Evolutionary conservation across 2,113 vertebrate genomes (phyloP).

Genomic region (Etia nguti): DNA sequence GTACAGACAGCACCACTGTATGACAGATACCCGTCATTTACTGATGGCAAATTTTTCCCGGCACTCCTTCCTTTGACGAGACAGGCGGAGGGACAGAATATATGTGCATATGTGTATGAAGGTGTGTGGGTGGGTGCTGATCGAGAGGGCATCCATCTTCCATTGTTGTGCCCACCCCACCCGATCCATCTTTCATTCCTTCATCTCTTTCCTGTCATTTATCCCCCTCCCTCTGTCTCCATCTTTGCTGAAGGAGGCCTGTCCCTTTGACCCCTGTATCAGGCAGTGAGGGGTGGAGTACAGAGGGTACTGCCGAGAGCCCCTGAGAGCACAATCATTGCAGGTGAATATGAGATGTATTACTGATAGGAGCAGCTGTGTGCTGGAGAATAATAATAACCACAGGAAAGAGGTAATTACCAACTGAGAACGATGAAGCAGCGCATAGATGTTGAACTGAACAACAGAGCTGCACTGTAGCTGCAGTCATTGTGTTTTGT

Average conservation of each 20-base stretch:
- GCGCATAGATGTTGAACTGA: neutral
- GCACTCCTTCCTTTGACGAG: slow-evolving; percentile 16
- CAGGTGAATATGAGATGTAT: slow-evolving; percentile 61
- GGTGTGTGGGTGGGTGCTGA: slow-evolving; percentile 2
- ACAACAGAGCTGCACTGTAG: neutral
- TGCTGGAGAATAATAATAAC: slow-evolving; percentile 52
- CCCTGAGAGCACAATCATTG: slow-evolving; percentile 17
- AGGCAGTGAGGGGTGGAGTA: neutral
- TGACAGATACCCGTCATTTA: slow-evolving; percentile 57
- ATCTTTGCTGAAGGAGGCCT: neutral
- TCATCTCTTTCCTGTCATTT: neutral
- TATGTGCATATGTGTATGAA: neutral
- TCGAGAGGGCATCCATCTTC: slow-evolving; percentile 4
- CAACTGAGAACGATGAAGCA: neutral
- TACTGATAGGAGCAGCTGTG: slow-evolving; percentile 48
- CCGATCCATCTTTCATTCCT: neutral
- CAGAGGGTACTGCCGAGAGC: neutral
- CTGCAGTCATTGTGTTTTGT: slow-evolving; percentile 13
- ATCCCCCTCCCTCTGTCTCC: neutral
- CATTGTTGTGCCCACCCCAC: slow-evolving; percentile 8
- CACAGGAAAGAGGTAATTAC: slow-evolving; percentile 54
- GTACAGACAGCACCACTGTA: slow-evolving; percentile 1
- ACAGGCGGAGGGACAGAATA: neutral
- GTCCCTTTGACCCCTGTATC: slow-evolving; percentile 42
- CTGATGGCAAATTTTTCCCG: slow-evolving; percentile 24